phyloP scores from a whole-genome alignment of 1,140 invertebrate species.

The Drosophila leontia region DNA sequence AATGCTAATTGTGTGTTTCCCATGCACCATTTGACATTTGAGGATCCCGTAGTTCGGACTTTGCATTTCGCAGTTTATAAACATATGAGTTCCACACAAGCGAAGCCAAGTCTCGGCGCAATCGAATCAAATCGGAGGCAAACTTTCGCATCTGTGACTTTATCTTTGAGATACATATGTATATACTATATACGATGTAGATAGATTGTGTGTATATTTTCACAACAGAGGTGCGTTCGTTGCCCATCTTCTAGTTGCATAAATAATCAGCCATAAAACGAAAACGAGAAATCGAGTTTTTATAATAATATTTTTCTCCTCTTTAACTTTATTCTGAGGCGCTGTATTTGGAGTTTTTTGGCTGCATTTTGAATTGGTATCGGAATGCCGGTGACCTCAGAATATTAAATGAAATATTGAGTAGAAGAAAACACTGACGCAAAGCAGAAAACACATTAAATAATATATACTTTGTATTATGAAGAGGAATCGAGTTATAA shows the following conservation, averaged over 20 bases:
- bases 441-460: conserved; percentile 29
- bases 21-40: conserved; percentile 44
- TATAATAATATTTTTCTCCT: conserved; percentile 39
- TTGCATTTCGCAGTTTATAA: conserved; percentile 31
- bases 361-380: conserved; percentile 58
- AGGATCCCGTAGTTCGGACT: background rate
- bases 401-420: conserved; percentile 43
- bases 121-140: conserved; percentile 7
- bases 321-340: conserved; percentile 15
- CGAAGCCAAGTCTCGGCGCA: conserved; percentile 4
- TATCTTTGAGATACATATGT: conserved; percentile 13
- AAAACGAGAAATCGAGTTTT: conserved; percentile 54
- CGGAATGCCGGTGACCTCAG: conserved; percentile 73
- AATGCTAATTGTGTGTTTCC: conserved; percentile 40
- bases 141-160: conserved; percentile 24
- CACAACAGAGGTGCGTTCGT: conserved; percentile 37
- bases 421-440: conserved; percentile 35
- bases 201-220: conserved; percentile 1
- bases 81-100: conserved; percentile 16
- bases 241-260: conserved; percentile 67
- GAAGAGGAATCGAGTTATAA: conserved; percentile 12
- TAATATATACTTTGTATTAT: conserved; percentile 18
- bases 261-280: conserved; percentile 55
- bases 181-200: conserved; percentile 3
- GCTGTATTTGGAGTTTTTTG: conserved; percentile 21